Conservation (phyloP, 2,888 invertebrate genomes). For the Phorcus lineatus region DNA sequence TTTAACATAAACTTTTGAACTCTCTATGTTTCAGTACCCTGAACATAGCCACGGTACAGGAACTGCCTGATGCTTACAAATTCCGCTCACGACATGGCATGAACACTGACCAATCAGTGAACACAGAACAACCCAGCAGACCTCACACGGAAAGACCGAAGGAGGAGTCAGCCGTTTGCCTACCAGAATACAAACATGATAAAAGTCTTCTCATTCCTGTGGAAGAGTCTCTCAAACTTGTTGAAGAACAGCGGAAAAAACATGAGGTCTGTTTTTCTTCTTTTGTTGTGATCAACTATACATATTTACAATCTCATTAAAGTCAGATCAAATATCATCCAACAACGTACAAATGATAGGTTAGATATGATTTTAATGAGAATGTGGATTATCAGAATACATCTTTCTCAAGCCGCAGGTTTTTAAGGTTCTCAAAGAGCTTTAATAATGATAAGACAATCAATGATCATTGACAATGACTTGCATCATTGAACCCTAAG, state of each 20-base stretch:
- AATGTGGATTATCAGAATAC: too few relatives aligned
- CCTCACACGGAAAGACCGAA: neutral
- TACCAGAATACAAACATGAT: slow-evolving; percentile 41
- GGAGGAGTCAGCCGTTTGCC: slow-evolving; percentile 44
- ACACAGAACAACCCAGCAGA: neutral
- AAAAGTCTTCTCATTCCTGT: slow-evolving; percentile 35
- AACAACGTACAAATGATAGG: too few relatives aligned
- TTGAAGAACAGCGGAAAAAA: slow-evolving; percentile 38
- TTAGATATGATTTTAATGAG: too few relatives aligned
- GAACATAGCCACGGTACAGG: slow-evolving; percentile 29
- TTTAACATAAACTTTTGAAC: neutral
- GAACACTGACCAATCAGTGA: neutral
- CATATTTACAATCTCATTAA: too few relatives aligned
- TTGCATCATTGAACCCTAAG: too few relatives aligned
- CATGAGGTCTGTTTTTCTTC: slow-evolving; percentile 36
- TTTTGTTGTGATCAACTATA: too few relatives aligned
- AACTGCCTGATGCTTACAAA: slow-evolving; percentile 29
- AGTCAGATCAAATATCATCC: too few relatives aligned
- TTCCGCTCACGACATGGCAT: neutral
- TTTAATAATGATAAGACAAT: too few relatives aligned
- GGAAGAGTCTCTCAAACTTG: slow-evolving; percentile 42
- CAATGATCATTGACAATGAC: too few relatives aligned
- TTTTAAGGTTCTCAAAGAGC: too few relatives aligned
- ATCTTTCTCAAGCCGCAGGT: too few relatives aligned
- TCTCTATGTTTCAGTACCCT: slow-evolving; percentile 34